Evolutionary conservation across 2,797 vertebrate species (phyloP).

Genomic region (Agapornis canus): DNA sequence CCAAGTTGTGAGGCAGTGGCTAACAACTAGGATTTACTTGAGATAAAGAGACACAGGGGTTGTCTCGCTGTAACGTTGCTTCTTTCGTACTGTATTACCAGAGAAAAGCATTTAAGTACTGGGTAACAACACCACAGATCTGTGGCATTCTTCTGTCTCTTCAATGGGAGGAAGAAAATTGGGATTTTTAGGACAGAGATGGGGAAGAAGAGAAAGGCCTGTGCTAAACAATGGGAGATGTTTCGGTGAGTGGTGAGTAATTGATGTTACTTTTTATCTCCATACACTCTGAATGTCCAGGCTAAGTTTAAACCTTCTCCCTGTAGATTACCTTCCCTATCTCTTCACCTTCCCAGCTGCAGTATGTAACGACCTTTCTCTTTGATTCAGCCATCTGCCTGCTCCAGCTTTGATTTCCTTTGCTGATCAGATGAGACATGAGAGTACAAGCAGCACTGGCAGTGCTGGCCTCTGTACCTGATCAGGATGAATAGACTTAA

Average conservation of each 20-base stretch:
- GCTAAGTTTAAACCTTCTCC: background rate
- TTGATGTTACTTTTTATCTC: background rate
- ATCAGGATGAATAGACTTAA: background rate
- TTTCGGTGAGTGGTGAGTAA: background rate
- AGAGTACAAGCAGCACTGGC: background rate
- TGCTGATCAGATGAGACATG: background rate
- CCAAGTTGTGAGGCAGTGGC: background rate
- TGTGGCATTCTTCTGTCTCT: background rate
- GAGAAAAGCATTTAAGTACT: background rate
- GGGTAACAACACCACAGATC: background rate
- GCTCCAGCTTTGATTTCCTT: background rate
- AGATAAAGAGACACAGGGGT: background rate
- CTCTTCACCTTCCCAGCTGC: background rate
- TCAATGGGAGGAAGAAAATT: background rate
- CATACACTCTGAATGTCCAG: background rate
- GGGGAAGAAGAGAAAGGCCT: background rate
- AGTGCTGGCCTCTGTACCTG: background rate
- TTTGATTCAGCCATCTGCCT: background rate
- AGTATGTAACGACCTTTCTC: conserved; percentile 22
- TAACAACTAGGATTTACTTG: background rate
- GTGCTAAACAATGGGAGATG: background rate
- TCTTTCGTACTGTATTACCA: background rate
- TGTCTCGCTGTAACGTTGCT: background rate
- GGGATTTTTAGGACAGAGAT: background rate
- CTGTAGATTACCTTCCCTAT: background rate